phyloP scores from a whole-genome alignment of 2,797 vertebrate genomes.

The Tadarida brasiliensis region DNA sequence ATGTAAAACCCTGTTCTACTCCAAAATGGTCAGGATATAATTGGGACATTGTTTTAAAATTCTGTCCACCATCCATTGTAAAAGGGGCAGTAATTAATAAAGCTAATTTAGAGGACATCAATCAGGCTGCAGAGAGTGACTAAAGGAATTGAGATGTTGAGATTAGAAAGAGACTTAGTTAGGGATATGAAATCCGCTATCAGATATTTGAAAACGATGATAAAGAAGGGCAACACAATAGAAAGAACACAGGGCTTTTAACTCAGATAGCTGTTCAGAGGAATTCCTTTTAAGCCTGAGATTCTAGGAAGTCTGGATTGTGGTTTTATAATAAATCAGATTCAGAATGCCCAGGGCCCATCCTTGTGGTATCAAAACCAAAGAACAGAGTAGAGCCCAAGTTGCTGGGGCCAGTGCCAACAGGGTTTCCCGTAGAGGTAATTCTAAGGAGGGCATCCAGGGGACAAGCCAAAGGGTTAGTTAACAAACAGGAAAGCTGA shows the following conservation, averaged over 20 bases:
- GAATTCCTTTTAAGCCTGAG: slow-evolving; percentile 43
- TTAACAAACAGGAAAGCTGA: slow-evolving; percentile 78
- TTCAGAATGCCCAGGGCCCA: background rate
- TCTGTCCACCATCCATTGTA: background rate
- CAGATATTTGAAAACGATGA: background rate
- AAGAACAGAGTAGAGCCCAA: background rate
- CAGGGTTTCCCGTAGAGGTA: slow-evolving; percentile 58
- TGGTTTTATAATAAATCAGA: slow-evolving; percentile 26
- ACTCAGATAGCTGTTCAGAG: background rate
- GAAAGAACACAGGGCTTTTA: background rate
- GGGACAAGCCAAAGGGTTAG: slow-evolving; percentile 58
- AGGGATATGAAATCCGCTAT: background rate
- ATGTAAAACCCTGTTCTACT: background rate
- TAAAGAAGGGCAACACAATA: background rate
- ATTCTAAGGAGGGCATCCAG: slow-evolving; percentile 63
- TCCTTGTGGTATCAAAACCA: background rate
- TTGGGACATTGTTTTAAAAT: slow-evolving; percentile 30
- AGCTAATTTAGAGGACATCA: slow-evolving; percentile 44
- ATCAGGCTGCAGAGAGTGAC: slow-evolving; percentile 17
- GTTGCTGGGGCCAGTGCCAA: slow-evolving; percentile 22
- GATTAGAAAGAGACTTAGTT: slow-evolving; percentile 3
- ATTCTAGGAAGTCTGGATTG: slow-evolving; percentile 45
- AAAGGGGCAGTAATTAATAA: slow-evolving; percentile 27
- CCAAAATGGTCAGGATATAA: background rate
- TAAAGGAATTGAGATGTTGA: slow-evolving; percentile 40